Evolutionary conservation across 2,797 vertebrate species (phyloP), one percentile per base, ranked within the genome.

Genomic region (Xyrichtys novacula): DNA sequence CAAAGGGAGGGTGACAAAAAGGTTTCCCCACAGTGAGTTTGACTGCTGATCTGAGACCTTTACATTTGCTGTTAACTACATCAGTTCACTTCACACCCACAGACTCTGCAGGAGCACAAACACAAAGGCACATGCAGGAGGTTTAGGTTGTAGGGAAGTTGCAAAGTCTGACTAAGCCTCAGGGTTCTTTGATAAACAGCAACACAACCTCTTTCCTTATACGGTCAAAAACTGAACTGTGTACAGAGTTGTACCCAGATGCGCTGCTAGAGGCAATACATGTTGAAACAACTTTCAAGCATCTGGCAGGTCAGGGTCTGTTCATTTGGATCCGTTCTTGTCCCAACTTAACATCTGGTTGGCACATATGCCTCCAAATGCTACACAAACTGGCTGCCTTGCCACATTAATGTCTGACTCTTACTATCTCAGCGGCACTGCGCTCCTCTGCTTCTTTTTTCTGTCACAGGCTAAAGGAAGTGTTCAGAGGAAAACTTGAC

Each of bases 121-220:
- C 32, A 50, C 63, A 56, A 52, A 66, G 42, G 43, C 54, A 49
- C 58, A 50, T 22, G 44, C 54, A 47, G 22, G 49, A 46, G 58
- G 53, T 62, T 47, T 36, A 40, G 54, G 34, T 60, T 52, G 22
- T 57, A 53, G 42, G 50, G 28, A 54, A 48, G 34, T 60, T 52
- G 22, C 53, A 53, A 36, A 44, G 28, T 59, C 69, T 46, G 55
- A 71, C 31, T 39, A 43, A 70, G 65, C 74, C 71, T 42, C 46
- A 20, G 59, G 70, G 55, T 65, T 72, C 53, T 85, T 63, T 77
- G 69, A 56, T 77, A 71, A 73, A 71, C 80, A 60, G 72, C 74
- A 57, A 77, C 77, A 74, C 69, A 74, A 42, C 57, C 70, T 52
- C 4, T 8, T n/a, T n/a, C n/a, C 28, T 49, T 43, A 19, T 43